Conservation (phyloP, 2,113 vertebrate species). For the Elephas maximus region DNA sequence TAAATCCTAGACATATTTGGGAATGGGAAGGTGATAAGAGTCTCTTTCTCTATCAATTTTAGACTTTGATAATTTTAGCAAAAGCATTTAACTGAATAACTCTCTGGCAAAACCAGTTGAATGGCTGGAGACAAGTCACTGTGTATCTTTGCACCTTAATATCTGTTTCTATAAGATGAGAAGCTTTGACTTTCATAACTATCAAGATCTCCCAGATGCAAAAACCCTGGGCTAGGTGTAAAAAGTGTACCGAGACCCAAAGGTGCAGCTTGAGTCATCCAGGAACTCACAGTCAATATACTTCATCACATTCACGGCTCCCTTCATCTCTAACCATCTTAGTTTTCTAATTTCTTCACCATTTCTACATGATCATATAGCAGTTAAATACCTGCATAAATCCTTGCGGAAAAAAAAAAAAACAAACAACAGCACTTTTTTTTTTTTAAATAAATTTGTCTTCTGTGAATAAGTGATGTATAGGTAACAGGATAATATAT, state of each 20-base stretch:
- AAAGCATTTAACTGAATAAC: neutral
- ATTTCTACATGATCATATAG: neutral
- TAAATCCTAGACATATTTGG: neutral
- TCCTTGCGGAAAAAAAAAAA: neutral
- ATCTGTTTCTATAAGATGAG: neutral
- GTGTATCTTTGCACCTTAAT: slow-evolving; percentile 32
- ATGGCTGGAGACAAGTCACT: neutral
- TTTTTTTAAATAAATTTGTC: neutral
- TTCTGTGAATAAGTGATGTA: neutral
- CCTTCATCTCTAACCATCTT: neutral
- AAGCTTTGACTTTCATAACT: neutral
- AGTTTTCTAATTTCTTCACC: neutral
- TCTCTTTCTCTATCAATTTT: neutral
- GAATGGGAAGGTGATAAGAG: neutral
- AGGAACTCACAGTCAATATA: neutral
- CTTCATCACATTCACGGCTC: neutral
- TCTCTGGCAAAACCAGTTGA: neutral
- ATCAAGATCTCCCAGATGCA: neutral
- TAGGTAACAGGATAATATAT: neutral
- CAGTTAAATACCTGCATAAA: neutral
- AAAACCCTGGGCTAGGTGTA: neutral
- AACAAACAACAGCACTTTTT: neutral
- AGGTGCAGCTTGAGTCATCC: neutral
- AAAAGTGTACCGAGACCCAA: neutral
- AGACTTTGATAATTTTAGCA: neutral